Evolutionary conservation across 2,888 invertebrate genomes (phyloP).

Genomic region (Balanococcus diminutus): DNA sequence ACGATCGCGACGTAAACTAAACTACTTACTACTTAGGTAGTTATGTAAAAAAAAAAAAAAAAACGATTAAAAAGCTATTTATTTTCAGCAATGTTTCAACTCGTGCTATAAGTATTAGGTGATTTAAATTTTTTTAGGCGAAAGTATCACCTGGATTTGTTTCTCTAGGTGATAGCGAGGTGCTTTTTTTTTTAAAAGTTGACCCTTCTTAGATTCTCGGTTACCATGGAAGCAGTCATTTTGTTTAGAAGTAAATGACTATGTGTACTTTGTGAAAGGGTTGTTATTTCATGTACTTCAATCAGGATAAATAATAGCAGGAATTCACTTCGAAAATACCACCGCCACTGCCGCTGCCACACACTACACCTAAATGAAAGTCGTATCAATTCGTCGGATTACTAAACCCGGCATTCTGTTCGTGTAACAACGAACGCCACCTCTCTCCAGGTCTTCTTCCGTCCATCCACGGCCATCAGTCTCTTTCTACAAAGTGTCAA

Average conservation of each 20-base stretch:
- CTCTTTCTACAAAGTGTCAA: not conserved
- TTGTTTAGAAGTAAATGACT: constrained; percentile 33
- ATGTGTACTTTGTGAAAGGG: constrained; percentile 35
- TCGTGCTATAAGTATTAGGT: not conserved
- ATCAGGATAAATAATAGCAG: constrained; percentile 24
- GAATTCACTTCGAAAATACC: constrained; percentile 17
- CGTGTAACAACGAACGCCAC: not conserved
- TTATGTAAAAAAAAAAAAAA: no score
- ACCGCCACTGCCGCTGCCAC: not conserved
- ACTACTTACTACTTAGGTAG: no score
- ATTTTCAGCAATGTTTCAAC: not conserved
- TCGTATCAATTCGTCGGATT: constrained; percentile 24
- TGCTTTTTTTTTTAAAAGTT: not conserved
- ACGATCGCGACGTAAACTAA: no score
- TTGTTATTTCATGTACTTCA: constrained; percentile 29
- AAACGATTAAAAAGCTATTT: not conserved
- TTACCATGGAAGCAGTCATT: constrained; percentile 38
- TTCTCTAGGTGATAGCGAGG: not conserved
- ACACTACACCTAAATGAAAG: not conserved
- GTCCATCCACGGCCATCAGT: not conserved
- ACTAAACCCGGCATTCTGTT: not conserved
- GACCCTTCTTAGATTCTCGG: constrained; percentile 20
- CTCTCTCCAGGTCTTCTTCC: not conserved
- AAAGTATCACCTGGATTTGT: not conserved
- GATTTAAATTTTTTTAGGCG: not conserved